Base-by-base conservation (phyloP, 2,797 vertebrate species). In the Xiphorhynchus erythropygius region DNA sequence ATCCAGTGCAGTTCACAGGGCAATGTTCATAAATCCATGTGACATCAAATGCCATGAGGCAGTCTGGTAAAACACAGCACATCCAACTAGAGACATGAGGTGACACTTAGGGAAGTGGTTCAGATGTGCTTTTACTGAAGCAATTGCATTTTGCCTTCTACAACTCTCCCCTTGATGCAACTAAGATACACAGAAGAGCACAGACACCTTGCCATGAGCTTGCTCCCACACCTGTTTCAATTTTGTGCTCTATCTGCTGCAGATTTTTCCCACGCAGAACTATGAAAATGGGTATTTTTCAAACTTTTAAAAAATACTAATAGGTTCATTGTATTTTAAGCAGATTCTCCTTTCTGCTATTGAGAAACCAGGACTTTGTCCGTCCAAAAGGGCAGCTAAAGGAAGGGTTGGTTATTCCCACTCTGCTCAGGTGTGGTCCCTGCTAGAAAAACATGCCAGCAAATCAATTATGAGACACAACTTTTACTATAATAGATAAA, bases 11-110 rank as follows among this genome's bases (percentile, higher is more conserved):
- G 46, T 11, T 52, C 94, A 56, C 17, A 30, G 52, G 35, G n/a
- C 2, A 57, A 33, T 32, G 32, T 9, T 15, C 63, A 70, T 37
- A 73, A 84, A 89, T 44, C 44, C 3, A 1, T 3, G 23, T 41
- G 52, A 62, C 33, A 46, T 28, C 74, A 84, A 35, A 50, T 7
- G 27, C 68, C 80, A 39, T 12, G 63, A 56, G 68, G 37, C n/a
- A 55, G 25, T 13, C n/a, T 47, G 44, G 9, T 13, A 18, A 71
- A 81, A 82, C 8, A 7, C 39, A 80, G 52, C 17, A 23, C 24
- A 64, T n/a, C 33, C 77, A 86, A 42, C 3, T 4, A 81, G 30
- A 76, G 76, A 69, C 2, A 1, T 0, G 0, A 13, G 24, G 5
- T 47, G 28, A 9, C 13, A 60, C 9, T 39, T n/a, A 67, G 35